Evolutionary conservation across 2,888 invertebrate genomes (phyloP), one percentile per base, ranked within the genome.

Genomic region (Flexamia atlantica): DNA sequence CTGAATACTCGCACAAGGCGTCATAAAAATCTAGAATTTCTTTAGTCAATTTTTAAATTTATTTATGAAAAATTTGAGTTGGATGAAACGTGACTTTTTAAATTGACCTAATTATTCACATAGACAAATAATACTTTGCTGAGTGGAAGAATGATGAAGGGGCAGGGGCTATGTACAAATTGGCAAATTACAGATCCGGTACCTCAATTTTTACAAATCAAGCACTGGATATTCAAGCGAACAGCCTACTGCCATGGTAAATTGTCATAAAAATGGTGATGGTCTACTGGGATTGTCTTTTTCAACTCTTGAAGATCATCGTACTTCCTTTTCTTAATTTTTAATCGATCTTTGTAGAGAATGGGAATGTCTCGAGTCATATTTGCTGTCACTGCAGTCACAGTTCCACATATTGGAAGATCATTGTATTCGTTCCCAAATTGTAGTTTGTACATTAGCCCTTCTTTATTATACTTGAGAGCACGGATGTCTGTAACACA

Each of bases 281-380:
- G 32, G 36, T 70, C 70, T 14, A 17, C 10, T 32, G 70, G 32
- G 4, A 70, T 14, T 20, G 36, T 14, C 23, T 9, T 17, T 70
- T 70, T 70, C n/a, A 70, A 32, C 9, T 32, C 36, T 36, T 70
- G 70, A n/a, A 70, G 36, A n/a, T 70, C 32, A 30, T 70, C 70
- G 23, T 36, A 70, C 30, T 70, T 70, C 9, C 36, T 7, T 36
- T 32, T 5, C 10, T 70, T 70, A 10, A 32, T 30, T n/a, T 30
- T 14, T 7, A 36, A n/a, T 3, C 70, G 9, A n/a, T 70, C 70
- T 14, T 12, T 30, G 36, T 36, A 36, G 36, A 70, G 32, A n/a
- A n/a, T n/a, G 2, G 70, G 70, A 30, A 70, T 32, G 23, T 70
- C 17, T 30, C 9, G 2, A 12, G n/a, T 30, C 12, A 14, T 10